Conservation (phyloP, 2,888 invertebrate species). For the Perizoma affinitatum region DNA sequence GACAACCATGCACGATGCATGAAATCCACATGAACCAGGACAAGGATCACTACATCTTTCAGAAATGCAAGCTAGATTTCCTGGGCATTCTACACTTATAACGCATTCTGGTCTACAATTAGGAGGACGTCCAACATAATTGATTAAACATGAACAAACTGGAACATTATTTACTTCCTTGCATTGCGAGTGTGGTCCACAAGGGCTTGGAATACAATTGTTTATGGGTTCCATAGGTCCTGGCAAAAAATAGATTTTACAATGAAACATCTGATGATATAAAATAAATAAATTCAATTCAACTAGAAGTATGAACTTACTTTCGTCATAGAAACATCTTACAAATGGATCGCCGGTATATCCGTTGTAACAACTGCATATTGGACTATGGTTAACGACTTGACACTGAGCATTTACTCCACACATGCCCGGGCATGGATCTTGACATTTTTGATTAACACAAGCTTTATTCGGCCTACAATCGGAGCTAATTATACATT, state of each 20-base stretch:
- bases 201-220: conserved; percentile 89
- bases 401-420: conserved; percentile 91
- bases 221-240: conserved; percentile 73
- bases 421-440: conserved; percentile 91
- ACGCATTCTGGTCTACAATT: conserved; percentile 91
- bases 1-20: conserved; percentile 88
- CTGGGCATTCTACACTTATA: conserved; percentile 88
- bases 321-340: conserved; percentile 86
- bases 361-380: conserved; percentile 88
- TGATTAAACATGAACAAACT: conserved; percentile 89
- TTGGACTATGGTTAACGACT: conserved; percentile 91
- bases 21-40: conserved; percentile 89
- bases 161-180: conserved; percentile 87
- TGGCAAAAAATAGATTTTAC: conserved; percentile 20
- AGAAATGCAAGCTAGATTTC: conserved; percentile 88
- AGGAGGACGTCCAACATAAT: conserved; percentile 91
- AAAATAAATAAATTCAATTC: conserved; percentile 27
- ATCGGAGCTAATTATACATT: conserved; percentile 91
- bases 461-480: conserved; percentile 90
- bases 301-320: conserved; percentile 74
- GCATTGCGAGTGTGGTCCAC: conserved; percentile 91
- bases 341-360: conserved; percentile 91
- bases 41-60: conserved; percentile 90
- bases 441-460: conserved; percentile 89
- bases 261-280: conserved; percentile 11